Evolutionary conservation across 2,888 invertebrate genomes (phyloP), one percentile per base, ranked within the genome.

Genomic region (Hermaeophaga mercurialis): DNA sequence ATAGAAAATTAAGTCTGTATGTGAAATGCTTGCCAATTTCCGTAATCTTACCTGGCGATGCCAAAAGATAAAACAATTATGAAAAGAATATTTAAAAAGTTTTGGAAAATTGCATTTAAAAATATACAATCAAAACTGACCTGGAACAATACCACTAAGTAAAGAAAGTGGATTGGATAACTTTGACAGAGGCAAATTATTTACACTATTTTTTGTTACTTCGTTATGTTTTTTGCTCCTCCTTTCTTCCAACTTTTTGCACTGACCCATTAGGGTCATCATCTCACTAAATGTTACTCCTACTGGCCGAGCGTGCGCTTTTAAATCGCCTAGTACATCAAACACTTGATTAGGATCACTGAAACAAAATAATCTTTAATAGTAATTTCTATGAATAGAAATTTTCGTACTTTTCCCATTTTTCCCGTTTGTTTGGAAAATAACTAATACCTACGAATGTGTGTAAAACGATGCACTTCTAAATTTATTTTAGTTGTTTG

Each of bases 141-240:
- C 92, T 78, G 92, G 92, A 72, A 91, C 83, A 63, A 92, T 91
- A 26, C 91, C 91, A 71, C 86, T 89, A 43, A 91, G 79, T 61
- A 91, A 73, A 0, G 88, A 85, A 26, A 89, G 80, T 5, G 88
- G 87, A 72, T 85, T 89, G 64, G 85, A 85, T 60, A 84, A 76
- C 64, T 72, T 74, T 75, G 44, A 72, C 66, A 67, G 70, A 56
- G 62, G 56, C 22, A 48, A 22, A 38, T 31, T 56, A 22, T 24
- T 38, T 7, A 59, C 60, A 15, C 50, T 41, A 53, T 58, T 50
- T 44, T 66, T 63, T 6, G 24, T n/a, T 28, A 39, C 28, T 18
- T 66, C 59, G 1, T 81, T 78, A 0, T 78, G 78, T n/a, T 78
- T 64, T 14, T 28, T 24, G 11, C 33, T 19, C n/a, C 44, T 26